phyloP scores from a whole-genome alignment of 2,113 vertebrate species.

The Rhabdomys dilectus region DNA sequence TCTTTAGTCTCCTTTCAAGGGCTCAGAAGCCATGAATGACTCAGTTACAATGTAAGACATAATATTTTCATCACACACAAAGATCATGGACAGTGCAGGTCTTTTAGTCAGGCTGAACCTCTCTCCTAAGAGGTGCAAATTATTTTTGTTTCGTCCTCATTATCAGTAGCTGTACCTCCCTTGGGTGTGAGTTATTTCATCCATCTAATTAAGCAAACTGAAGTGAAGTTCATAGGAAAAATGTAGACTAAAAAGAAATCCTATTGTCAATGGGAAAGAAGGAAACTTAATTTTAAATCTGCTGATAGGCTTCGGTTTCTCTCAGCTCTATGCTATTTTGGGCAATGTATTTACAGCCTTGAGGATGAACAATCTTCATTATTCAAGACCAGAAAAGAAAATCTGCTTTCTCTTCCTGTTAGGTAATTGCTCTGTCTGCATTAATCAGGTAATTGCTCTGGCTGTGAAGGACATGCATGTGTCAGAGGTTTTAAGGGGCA shows the following conservation, averaged over 20 bases:
- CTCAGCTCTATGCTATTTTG: constrained; percentile 59
- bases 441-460: constrained; percentile 7
- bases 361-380: constrained; percentile 41
- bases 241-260: constrained; percentile 47
- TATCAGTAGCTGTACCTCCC: not conserved
- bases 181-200: not conserved
- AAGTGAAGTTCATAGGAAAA: not conserved
- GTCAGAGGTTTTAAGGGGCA: not conserved
- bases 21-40: not conserved
- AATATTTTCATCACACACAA: not conserved
- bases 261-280: constrained; percentile 59
- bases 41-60: not conserved
- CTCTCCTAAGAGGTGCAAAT: not conserved
- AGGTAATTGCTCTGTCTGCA: not conserved
- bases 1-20: not conserved
- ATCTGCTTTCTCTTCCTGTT: constrained; percentile 50
- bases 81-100: not conserved
- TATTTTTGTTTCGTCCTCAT: constrained; percentile 30
- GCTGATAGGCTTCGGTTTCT: constrained; percentile 43
- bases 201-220: constrained; percentile 45
- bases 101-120: not conserved
- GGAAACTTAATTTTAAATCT: constrained; percentile 62
- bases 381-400: constrained; percentile 53
- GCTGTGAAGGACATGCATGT: not conserved
- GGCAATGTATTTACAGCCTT: constrained; percentile 47